These are phyloP conservation scores for Nothura maculosa DNA, from an alignment of 2,797 vertebrate species.

Conservation along the genomic window DNA sequence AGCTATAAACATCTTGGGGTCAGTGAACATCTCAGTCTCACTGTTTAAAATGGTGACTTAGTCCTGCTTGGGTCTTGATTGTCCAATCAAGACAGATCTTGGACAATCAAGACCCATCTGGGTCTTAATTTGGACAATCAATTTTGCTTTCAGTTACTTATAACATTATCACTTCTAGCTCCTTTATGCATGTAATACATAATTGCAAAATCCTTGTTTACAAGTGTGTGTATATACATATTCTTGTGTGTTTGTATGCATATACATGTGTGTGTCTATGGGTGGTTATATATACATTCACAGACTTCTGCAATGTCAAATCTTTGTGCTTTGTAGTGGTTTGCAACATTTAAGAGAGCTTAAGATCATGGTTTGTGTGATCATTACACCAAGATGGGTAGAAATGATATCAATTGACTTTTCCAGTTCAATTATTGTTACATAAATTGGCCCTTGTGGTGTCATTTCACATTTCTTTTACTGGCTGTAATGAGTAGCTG, in stretches of 20 bases:
- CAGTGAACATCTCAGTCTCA: too few relatives aligned
- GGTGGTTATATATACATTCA: neutral
- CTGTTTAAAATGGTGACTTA: too few relatives aligned
- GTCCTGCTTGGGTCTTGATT: too few relatives aligned
- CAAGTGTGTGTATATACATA: too few relatives aligned
- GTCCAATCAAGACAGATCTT: too few relatives aligned
- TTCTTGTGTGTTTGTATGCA: neutral
- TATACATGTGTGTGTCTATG: neutral
- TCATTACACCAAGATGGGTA: neutral
- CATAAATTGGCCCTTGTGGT: slow-evolving; percentile 17
- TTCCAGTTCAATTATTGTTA: slow-evolving; percentile 36
- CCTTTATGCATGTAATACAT: fast-evolving
- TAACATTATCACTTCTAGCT: neutral
- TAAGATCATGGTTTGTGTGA: neutral
- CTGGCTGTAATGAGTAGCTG: neutral
- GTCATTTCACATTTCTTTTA: neutral
- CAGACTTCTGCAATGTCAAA: neutral
- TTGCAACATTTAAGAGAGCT: neutral
- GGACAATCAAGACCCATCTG: too few relatives aligned
- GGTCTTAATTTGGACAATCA: neutral
- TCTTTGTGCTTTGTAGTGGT: neutral
- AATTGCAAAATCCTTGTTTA: neutral
- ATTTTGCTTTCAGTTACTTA: neutral
- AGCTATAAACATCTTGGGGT: too few relatives aligned
- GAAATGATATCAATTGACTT: neutral